A percentile compares a stretch with the other conserved stretches of the same genome.
phyloP scores from a whole-genome alignment of 2,888 invertebrate genomes.

The Volucella inanis region DNA sequence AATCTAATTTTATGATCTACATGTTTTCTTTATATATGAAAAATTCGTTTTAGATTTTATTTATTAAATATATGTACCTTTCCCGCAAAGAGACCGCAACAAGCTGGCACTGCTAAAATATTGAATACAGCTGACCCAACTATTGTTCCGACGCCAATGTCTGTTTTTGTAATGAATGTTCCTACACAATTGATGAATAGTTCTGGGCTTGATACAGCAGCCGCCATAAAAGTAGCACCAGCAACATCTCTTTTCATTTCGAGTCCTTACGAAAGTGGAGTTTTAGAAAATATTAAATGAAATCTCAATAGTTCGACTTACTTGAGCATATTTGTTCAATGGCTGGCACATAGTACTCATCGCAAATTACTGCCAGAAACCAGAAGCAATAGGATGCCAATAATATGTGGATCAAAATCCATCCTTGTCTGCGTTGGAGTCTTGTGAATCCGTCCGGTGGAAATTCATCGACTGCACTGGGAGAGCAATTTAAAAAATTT shows the following conservation, averaged over 20 bases:
- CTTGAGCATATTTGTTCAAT: slow-evolving; percentile 94
- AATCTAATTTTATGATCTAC: slow-evolving; percentile 91
- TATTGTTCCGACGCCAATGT: slow-evolving; percentile 92
- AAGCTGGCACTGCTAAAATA: slow-evolving; percentile 91
- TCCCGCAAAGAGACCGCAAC: slow-evolving; percentile 90
- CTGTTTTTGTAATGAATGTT: slow-evolving; percentile 92
- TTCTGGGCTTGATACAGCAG: slow-evolving; percentile 95
- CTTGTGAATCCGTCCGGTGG: slow-evolving; percentile 89
- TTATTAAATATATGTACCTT: slow-evolving; percentile 84
- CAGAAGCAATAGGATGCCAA: slow-evolving; percentile 88
- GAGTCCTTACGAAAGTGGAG: slow-evolving; percentile 84
- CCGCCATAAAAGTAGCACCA: slow-evolving; percentile 97
- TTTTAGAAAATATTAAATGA: slow-evolving; percentile 22
- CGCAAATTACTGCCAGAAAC: slow-evolving; percentile 93
- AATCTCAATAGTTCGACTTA: slow-evolving; percentile 79
- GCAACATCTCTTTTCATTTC: slow-evolving; percentile 94
- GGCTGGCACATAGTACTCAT: slow-evolving; percentile 96
- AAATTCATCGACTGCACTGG: slow-evolving; percentile 91
- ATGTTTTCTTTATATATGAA: slow-evolving; percentile 61
- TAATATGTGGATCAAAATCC: slow-evolving; percentile 77
- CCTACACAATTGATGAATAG: slow-evolving; percentile 94
- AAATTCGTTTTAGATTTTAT: neutral
- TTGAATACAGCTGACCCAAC: slow-evolving; percentile 94
- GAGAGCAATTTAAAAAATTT: slow-evolving; percentile 85
- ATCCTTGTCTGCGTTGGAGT: slow-evolving; percentile 84